These are phyloP conservation scores for Nezara viridula DNA, from an alignment of 2,888 invertebrate species.

Conservation along the genomic window DNA sequence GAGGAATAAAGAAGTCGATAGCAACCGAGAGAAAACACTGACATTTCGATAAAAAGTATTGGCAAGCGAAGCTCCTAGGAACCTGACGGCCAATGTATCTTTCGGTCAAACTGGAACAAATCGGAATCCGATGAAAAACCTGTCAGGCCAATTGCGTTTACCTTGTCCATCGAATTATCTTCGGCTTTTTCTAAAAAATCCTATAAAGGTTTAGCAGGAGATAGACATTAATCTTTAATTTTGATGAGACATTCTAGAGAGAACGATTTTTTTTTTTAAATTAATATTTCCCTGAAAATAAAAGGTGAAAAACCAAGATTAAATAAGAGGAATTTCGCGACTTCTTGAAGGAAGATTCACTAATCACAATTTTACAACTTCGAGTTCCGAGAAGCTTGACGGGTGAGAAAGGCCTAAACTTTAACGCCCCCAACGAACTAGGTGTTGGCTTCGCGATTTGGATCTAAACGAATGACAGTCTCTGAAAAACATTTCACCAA, in stretches of 20 bases:
- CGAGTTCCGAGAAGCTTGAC: background rate
- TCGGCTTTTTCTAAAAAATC: too few species aligned
- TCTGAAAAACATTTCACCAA: too few species aligned
- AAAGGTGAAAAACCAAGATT: background rate
- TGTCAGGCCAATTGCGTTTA: background rate
- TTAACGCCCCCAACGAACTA: background rate
- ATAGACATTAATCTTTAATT: too few species aligned
- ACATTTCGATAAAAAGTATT: background rate
- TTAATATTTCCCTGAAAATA: too few species aligned
- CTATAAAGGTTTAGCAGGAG: too few species aligned
- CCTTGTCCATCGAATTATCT: background rate
- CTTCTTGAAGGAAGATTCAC: background rate
- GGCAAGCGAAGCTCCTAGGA: background rate
- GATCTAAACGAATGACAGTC: background rate
- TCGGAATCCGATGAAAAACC: background rate
- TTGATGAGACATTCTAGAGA: too few species aligned
- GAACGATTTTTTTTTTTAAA: too few species aligned
- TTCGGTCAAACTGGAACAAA: background rate
- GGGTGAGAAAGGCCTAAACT: background rate
- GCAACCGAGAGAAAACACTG: background rate
- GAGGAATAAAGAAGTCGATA: background rate
- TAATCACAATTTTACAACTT: background rate
- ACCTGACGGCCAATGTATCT: background rate
- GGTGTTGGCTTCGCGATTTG: background rate
- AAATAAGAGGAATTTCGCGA: background rate